These are phyloP conservation scores for Melieria omissa DNA, from an alignment of 2,888 invertebrate genomes.

Conservation along the genomic window DNA sequence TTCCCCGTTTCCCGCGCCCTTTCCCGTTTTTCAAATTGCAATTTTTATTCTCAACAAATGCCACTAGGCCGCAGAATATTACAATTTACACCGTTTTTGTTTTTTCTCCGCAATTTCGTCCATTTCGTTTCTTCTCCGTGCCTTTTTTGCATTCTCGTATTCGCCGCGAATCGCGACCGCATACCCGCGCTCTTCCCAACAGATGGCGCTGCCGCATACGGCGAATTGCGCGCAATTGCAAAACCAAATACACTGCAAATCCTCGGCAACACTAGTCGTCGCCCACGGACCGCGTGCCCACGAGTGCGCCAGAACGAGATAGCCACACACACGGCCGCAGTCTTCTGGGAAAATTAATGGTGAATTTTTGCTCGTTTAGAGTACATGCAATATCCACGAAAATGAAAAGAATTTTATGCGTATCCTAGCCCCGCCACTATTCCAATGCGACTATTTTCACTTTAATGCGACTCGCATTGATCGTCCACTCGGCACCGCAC, in stretches of 20 bases:
- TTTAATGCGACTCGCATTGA: constrained; percentile 42
- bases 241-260: constrained; percentile 37
- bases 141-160: constrained; percentile 12
- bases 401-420: constrained; percentile 27
- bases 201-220: constrained; percentile 32
- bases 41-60: neutral
- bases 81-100: constrained; percentile 36
- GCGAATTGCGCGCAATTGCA: constrained; percentile 35
- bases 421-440: constrained; percentile 12
- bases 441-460: constrained; percentile 20
- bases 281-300: constrained; percentile 30
- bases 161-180: constrained; percentile 19
- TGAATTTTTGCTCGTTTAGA: constrained; percentile 37
- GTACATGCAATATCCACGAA: constrained; percentile 36
- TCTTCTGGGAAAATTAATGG: constrained; percentile 31
- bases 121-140: constrained; percentile 5
- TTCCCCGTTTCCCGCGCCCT: neutral
- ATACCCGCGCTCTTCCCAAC: constrained; percentile 8
- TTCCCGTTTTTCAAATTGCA: neutral
- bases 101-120: constrained; percentile 38
- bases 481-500: constrained; percentile 14
- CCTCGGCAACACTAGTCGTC: constrained; percentile 30
- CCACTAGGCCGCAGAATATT: constrained; percentile 5
- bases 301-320: constrained; percentile 27
- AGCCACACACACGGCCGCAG: constrained; percentile 22